These are phyloP conservation scores for Nebria salina DNA, from an alignment of 2,888 invertebrate genomes.

Conservation along the genomic window DNA sequence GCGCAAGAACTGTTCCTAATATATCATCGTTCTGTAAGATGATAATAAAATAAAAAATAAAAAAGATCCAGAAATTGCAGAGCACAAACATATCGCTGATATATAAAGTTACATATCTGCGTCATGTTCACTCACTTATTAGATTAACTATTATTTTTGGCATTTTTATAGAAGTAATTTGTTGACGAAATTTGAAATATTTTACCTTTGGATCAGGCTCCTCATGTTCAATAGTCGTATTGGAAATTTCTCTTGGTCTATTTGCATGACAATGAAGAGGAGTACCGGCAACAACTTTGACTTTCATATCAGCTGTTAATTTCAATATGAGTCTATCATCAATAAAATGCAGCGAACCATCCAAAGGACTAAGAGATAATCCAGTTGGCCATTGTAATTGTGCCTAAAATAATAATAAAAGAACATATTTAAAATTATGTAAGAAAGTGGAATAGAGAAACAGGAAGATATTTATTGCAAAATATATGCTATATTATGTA, in stretches of 20 bases:
- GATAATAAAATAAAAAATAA: no score
- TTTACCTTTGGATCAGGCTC: conserved; percentile 57
- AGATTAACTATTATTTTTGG: no score
- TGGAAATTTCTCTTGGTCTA: conserved; percentile 56
- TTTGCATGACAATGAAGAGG: conserved; percentile 87
- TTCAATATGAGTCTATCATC: conserved; percentile 94
- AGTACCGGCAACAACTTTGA: conserved; percentile 93
- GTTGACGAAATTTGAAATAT: conserved; percentile 53
- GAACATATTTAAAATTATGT: no score
- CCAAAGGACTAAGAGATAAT: conserved; percentile 90
- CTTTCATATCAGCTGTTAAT: conserved; percentile 89
- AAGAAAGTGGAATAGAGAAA: no score
- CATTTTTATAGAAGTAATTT: neutral
- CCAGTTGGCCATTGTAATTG: conserved; percentile 99
- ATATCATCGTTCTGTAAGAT: conserved; percentile 62
- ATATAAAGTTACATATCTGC: conserved; percentile 28
- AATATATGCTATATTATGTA: no score
- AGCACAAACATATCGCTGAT: no score
- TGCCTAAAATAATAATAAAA: conserved; percentile 64
- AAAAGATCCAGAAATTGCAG: no score
- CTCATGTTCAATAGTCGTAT: conserved; percentile 54
- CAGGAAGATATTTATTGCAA: no score
- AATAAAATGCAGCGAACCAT: conserved; percentile 93
- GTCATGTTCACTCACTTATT: no score
- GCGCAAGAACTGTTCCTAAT: conserved; percentile 86